These are phyloP conservation scores for Exocentrus adspersus DNA, from an alignment of 2,888 invertebrate genomes.

Conservation along the genomic window DNA sequence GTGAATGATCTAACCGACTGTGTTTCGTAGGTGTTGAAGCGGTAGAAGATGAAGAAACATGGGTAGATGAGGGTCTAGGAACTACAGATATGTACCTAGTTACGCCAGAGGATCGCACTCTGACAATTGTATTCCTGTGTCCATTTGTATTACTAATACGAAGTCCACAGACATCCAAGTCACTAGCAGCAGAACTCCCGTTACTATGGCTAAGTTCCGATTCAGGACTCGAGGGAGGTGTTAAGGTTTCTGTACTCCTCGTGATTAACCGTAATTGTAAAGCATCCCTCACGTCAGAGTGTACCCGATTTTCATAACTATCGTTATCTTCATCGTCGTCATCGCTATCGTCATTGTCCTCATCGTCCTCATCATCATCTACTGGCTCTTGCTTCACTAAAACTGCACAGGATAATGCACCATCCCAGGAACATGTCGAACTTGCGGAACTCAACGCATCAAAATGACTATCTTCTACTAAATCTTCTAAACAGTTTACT, in stretches of 20 bases:
- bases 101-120: slow-evolving; percentile 72
- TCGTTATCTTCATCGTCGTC: slow-evolving; percentile 55
- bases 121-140: slow-evolving; percentile 69
- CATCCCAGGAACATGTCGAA: slow-evolving; percentile 81
- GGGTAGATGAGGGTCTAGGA: slow-evolving; percentile 51
- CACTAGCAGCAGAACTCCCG: slow-evolving; percentile 57
- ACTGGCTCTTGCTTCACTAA: slow-evolving; percentile 75
- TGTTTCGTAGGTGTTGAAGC: slow-evolving; percentile 66
- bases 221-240: slow-evolving; percentile 81
- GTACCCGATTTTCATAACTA: slow-evolving; percentile 31
- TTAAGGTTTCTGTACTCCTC: slow-evolving; percentile 49
- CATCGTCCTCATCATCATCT: slow-evolving; percentile 70
- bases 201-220: slow-evolving; percentile 65
- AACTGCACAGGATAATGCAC: slow-evolving; percentile 73
- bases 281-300: slow-evolving; percentile 49
- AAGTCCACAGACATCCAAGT: slow-evolving; percentile 64
- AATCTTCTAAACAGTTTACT: slow-evolving; percentile 68
- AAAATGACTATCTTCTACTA: slow-evolving; percentile 74
- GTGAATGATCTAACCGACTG: slow-evolving; percentile 75
- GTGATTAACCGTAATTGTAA: slow-evolving; percentile 47
- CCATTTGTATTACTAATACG: slow-evolving; percentile 55
- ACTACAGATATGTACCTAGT: slow-evolving; percentile 71
- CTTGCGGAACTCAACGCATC: slow-evolving; percentile 75
- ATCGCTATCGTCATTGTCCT: slow-evolving; percentile 71
- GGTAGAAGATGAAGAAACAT: slow-evolving; percentile 51